Conservation (phyloP, 2,113 vertebrate species). For the Zosterops pallidus region DNA sequence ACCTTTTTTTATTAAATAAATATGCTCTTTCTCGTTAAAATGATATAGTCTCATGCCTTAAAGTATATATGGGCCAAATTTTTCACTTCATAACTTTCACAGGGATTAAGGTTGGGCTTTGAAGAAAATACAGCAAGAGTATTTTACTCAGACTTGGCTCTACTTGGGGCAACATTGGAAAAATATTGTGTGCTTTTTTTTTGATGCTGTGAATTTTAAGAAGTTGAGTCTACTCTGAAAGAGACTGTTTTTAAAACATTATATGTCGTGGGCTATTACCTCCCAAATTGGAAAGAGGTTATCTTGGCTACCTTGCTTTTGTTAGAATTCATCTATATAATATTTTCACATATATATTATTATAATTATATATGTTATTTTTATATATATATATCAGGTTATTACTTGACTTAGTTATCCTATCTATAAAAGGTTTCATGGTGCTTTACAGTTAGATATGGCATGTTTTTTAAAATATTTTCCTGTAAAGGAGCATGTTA, state of each 20-base stretch:
- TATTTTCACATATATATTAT: not conserved
- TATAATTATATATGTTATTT: not conserved
- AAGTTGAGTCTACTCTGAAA: not conserved
- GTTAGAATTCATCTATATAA: not conserved
- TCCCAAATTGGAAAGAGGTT: not conserved
- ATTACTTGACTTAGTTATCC: not conserved
- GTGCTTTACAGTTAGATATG: not conserved
- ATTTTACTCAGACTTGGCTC: conserved; percentile 28
- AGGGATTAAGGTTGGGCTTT: not conserved
- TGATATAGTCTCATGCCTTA: not conserved
- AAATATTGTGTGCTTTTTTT: not conserved
- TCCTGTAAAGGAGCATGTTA: not conserved
- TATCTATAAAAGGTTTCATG: not conserved
- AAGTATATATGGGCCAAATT: not conserved
- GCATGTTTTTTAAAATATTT: not conserved
- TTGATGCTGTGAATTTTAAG: not conserved
- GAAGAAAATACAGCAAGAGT: not conserved
- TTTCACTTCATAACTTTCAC: conserved; percentile 39
- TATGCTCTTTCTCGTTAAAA: not conserved
- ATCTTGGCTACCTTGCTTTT: not conserved
- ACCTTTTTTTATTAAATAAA: not conserved
- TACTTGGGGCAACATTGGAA: not conserved
- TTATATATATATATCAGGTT: not conserved
- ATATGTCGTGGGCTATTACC: not conserved
- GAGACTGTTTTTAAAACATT: not conserved